Evolutionary conservation across 2,797 vertebrate species (phyloP).

Genomic region (Tenualosa ilisha): DNA sequence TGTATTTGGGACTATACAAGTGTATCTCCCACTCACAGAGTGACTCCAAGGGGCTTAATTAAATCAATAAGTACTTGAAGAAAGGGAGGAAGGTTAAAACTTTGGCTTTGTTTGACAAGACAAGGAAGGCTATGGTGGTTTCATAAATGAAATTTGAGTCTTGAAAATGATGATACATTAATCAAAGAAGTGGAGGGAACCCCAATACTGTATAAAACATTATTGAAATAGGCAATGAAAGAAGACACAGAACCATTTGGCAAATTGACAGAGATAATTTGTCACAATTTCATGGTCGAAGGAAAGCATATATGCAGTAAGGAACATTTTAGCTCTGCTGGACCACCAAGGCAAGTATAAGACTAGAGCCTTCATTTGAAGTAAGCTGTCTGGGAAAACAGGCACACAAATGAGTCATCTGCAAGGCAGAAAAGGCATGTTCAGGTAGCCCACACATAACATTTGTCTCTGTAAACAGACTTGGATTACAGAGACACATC

Average conservation of each 20-base stretch:
- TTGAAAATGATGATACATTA: neutral
- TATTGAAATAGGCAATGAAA: constrained; percentile 17
- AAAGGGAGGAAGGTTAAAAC: constrained; percentile 11
- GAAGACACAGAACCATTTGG: constrained; percentile 22
- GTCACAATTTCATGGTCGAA: constrained; percentile 20
- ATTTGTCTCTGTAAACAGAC: neutral
- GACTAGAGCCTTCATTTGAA: neutral
- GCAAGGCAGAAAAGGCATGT: neutral
- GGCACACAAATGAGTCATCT: neutral
- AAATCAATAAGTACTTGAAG: constrained; percentile 12
- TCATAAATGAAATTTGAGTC: constrained; percentile 6
- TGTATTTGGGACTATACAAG: neutral
- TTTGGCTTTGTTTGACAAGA: constrained; percentile 20
- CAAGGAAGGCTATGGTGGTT: neutral
- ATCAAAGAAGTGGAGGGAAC: neutral
- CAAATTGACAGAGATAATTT: constrained; percentile 12
- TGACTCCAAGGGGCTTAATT: neutral
- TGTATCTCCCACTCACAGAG: neutral
- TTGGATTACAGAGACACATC: neutral
- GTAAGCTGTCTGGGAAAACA: neutral
- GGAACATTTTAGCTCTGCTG: neutral
- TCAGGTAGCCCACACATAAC: neutral
- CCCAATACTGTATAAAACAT: neutral
- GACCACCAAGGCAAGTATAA: neutral
- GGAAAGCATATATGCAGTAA: constrained; percentile 13